Evolutionary conservation across 2,113 vertebrate species (phyloP).

Genomic region (Paradoxurus hermaphroditus): DNA sequence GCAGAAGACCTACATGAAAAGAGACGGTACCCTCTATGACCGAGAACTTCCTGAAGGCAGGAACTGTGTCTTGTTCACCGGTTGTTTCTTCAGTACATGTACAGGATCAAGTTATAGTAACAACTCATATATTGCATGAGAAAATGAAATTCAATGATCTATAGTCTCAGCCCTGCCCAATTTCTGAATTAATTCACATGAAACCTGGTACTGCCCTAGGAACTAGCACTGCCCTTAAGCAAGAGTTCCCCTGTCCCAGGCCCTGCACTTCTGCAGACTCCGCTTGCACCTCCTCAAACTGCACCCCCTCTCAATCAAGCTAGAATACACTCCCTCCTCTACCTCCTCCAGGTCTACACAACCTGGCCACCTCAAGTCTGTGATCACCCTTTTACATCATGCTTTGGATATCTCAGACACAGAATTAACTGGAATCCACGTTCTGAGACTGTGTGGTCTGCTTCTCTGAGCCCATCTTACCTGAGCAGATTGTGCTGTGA

Average conservation of each 20-base stretch:
- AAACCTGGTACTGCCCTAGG: background rate
- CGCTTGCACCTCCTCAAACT: background rate
- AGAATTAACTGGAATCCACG: background rate
- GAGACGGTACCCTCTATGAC: background rate
- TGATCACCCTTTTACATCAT: background rate
- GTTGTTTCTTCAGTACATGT: background rate
- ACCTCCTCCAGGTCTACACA: background rate
- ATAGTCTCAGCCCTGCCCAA: background rate
- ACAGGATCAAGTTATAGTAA: background rate
- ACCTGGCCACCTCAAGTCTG: background rate
- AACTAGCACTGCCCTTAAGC: background rate
- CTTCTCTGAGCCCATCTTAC: background rate
- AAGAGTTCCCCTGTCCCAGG: background rate
- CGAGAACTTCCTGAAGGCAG: background rate
- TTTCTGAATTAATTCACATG: background rate
- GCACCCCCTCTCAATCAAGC: too few relatives aligned
- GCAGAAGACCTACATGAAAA: background rate
- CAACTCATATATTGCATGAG: background rate
- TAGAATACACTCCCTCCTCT: background rate
- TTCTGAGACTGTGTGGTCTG: background rate
- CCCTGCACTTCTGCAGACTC: background rate
- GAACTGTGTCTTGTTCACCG: background rate
- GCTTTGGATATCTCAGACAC: background rate
- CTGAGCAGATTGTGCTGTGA: background rate
- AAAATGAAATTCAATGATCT: background rate